Conservation (phyloP, 2,797 vertebrate species). For the Cheirogaleus major region DNA sequence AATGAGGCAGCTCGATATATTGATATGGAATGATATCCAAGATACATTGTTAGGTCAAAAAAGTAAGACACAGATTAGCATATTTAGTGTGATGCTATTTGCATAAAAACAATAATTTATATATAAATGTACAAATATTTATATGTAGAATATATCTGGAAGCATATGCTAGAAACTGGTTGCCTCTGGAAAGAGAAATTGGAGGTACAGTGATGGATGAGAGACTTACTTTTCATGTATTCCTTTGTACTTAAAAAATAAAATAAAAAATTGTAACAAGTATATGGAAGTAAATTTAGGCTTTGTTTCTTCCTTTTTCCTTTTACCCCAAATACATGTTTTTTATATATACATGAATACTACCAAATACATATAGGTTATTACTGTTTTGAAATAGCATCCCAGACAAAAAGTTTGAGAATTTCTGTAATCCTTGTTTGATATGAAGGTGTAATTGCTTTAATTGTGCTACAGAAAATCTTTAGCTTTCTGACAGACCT, state of each 20-base stretch:
- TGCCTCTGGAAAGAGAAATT: neutral
- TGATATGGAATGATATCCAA: neutral
- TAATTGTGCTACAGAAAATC: neutral
- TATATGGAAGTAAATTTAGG: neutral
- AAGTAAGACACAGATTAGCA: neutral
- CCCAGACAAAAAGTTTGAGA: neutral
- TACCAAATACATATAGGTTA: neutral
- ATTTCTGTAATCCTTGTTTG: neutral
- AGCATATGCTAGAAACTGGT: neutral
- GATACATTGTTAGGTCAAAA: neutral
- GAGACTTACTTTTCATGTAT: neutral
- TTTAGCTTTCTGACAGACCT: neutral
- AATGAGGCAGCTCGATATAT: neutral
- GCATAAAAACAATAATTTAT: neutral
- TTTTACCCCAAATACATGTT: neutral
- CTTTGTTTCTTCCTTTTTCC: neutral
- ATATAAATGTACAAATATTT: neutral
- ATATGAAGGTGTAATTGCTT: neutral
- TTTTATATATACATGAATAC: no score
- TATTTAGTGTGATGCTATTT: neutral
- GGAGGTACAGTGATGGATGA: neutral
- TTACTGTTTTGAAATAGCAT: neutral
- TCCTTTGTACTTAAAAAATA: constrained; percentile 6
- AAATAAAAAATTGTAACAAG: neutral
- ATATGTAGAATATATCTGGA: neutral